These are phyloP conservation scores for Coleophora deauratella DNA, from an alignment of 2,888 invertebrate species.

Conservation along the genomic window DNA sequence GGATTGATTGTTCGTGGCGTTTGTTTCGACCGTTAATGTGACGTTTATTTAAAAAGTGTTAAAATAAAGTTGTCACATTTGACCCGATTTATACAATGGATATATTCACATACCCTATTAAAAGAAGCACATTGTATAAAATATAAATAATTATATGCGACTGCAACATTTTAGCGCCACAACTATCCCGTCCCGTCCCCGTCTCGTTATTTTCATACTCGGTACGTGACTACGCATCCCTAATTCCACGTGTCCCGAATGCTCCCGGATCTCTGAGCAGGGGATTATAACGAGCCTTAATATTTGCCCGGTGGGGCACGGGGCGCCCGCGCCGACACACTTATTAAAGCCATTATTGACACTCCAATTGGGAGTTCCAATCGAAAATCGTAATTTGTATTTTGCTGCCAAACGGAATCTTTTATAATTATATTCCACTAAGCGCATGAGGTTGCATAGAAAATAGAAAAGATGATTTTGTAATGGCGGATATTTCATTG, in stretches of 20 bases:
- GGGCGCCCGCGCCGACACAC: conserved; percentile 5
- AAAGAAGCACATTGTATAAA: too few relatives aligned
- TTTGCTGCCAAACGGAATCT: too few relatives aligned
- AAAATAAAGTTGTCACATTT: too few relatives aligned
- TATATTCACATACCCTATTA: too few relatives aligned
- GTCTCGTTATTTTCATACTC: conserved; percentile 43
- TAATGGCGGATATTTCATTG: too few relatives aligned
- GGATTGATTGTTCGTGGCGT: background rate
- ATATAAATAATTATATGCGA: background rate
- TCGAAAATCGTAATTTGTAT: too few relatives aligned
- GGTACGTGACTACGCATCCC: conserved; percentile 57
- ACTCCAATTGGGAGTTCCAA: conserved; percentile 2
- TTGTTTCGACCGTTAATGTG: too few relatives aligned
- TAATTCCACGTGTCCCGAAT: conserved; percentile 21
- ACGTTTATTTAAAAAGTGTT: too few relatives aligned
- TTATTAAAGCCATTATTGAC: conserved; percentile 16
- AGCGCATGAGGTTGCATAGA: too few relatives aligned
- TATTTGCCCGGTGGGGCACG: conserved; percentile 17
- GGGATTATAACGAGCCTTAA: conserved; percentile 35
- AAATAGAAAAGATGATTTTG: too few relatives aligned
- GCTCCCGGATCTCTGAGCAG: conserved; percentile 18
- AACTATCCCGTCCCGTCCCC: conserved; percentile 14
- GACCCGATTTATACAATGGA: too few relatives aligned
- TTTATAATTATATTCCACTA: too few relatives aligned
- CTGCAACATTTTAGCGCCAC: conserved; percentile 19